Base-by-base conservation (phyloP, 2,113 vertebrate species). In the Gobiocypris rarus region DNA sequence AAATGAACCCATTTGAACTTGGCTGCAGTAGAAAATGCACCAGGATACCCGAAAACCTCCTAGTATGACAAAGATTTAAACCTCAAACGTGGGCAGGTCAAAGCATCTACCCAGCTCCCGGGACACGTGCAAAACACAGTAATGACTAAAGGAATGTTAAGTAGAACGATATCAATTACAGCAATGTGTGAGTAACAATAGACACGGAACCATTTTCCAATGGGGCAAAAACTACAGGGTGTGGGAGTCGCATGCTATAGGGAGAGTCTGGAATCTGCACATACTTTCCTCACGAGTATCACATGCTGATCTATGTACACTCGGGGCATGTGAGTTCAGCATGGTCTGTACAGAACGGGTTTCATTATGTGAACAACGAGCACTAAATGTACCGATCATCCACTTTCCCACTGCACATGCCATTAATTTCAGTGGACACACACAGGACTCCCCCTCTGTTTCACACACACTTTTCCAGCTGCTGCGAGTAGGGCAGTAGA, bases 371-470 rank as follows among this genome's bases (percentile, higher is more conserved):
- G 71, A 88, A 82, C 71, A 77, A 74, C 41, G 31, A 86, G 61
- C 43, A 75, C 26, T 82, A 65, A 85, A 85, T 75, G 65, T 56
- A 70, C 43, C 52, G 22, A 81, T 34, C 28, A 24, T 54, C 69
- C 56, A 38, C 75, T 85, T 85, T 85, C 83, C 67, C 80, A 85
- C 69, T 69, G 79, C 80, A 74, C 74, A 84, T 84, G 83, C 45
- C 83, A 84, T 80, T 73, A 38, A 70, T 78, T 82, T 78, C 56
- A 61, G 50, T 0, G 31, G 86, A 84, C 87, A 84, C 87, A 71
- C 77, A 65, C 84, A 76, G 48, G 43, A 83, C 75, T 83, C 85
- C 15, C 43, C 5, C 52, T 80, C 31, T 15, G 59, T 31, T 69
- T 58, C 31, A 65, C 69, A 65, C 84, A 77, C 52, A 28, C 69